A percentile compares a stretch with the other conserved stretches of the same genome.
Evolutionary conservation across 2,797 vertebrate genomes (phyloP).

Genomic region (Hypotaenidia philippensis): DNA sequence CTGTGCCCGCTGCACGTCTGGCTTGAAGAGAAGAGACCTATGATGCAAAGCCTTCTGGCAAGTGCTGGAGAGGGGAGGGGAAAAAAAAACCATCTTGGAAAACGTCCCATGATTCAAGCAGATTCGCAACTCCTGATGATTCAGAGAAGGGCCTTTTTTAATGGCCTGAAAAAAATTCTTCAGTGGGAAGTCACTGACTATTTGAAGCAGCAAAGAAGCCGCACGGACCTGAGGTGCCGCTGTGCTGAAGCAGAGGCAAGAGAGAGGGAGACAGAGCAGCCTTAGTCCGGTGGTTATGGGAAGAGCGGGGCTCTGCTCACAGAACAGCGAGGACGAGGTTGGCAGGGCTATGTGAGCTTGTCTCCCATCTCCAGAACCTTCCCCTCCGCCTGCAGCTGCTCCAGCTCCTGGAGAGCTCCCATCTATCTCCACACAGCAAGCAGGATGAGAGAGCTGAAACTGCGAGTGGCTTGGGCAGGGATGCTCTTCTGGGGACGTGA

Average conservation of each 20-base stretch:
- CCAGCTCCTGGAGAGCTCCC: neutral
- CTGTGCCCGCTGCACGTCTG: neutral
- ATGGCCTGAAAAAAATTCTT: neutral
- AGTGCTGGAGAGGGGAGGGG: neutral
- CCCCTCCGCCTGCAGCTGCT: neutral
- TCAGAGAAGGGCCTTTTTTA: slow-evolving; percentile 40
- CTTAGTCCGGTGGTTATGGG: neutral
- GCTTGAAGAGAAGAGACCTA: neutral
- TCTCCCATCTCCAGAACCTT: neutral
- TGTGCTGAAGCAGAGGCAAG: fast-evolving
- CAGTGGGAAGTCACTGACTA: neutral
- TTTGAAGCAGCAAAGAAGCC: neutral
- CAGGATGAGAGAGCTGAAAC: neutral
- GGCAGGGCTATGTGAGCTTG: neutral
- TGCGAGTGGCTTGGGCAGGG: neutral
- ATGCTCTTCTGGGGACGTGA: neutral
- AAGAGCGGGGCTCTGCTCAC: neutral
- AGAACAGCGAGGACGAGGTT: neutral
- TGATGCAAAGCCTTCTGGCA: slow-evolving; percentile 36
- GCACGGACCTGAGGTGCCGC: neutral
- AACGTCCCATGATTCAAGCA: slow-evolving; percentile 40
- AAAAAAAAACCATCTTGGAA: slow-evolving; percentile 11
- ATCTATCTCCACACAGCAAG: neutral
- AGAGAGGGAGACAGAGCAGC: neutral
- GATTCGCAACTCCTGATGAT: slow-evolving; percentile 46